These are phyloP conservation scores for Falcunculus frontatus DNA, from an alignment of 2,113 vertebrate species.

Conservation along the genomic window DNA sequence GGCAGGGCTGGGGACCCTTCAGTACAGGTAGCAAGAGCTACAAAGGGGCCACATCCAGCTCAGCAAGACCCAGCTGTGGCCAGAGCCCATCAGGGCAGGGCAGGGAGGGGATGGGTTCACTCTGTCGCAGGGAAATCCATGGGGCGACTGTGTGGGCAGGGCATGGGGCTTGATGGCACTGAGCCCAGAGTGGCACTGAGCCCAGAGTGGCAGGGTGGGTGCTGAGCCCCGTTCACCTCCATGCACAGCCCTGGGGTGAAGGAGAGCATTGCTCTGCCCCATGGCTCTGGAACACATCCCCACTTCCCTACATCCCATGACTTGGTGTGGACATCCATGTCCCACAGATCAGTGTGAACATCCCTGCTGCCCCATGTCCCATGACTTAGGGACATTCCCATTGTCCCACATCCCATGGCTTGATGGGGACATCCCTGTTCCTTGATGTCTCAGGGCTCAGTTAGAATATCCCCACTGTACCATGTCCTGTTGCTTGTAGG, in stretches of 20 bases:
- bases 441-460: neutral
- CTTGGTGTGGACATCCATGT: neutral
- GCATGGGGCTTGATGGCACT: rapidly evolving
- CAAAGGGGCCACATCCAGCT: neutral
- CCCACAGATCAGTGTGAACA: neutral
- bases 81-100: neutral
- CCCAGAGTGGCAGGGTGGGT: neutral
- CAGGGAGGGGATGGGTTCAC: rapidly evolving
- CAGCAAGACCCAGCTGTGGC: rapidly evolving
- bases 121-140: rapidly evolving
- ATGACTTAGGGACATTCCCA: neutral
- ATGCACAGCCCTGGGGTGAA: rapidly evolving
- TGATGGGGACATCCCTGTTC: neutral
- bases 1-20: neutral
- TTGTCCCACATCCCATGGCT: neutral
- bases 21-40: neutral
- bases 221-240: neutral
- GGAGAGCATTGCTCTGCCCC: neutral
- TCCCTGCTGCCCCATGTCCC: neutral
- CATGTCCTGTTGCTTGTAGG: neutral
- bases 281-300: neutral
- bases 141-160: neutral
- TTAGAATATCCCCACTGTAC: neutral
- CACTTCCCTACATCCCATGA: neutral
- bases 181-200: neutral